A percentile compares a stretch with the other conserved stretches of the same genome.
Evolutionary conservation across 1,140 invertebrate species (phyloP).

Genomic region (Cephus cinctus): DNA sequence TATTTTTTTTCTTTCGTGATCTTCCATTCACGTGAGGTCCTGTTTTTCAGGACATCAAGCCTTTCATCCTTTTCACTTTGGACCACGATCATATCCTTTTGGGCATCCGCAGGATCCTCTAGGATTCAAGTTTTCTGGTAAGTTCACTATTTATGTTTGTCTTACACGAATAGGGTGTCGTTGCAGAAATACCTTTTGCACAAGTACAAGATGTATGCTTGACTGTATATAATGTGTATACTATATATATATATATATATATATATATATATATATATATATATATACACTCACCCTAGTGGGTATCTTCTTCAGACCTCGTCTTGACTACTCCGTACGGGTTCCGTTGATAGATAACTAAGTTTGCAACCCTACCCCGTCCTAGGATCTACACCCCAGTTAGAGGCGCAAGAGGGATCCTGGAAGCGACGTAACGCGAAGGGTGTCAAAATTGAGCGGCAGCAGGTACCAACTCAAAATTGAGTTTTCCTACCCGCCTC

Average conservation of each 20-base stretch:
- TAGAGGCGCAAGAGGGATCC: slow-evolving; percentile 27
- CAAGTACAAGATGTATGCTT: background rate
- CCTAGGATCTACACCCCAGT: background rate
- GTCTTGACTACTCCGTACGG: background rate
- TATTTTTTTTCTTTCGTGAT: no score
- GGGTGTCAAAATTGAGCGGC: slow-evolving; percentile 55
- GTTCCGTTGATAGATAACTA: slow-evolving; percentile 41
- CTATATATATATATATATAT: no score
- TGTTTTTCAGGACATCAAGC: slow-evolving; percentile 70
- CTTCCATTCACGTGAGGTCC: slow-evolving; percentile 1
- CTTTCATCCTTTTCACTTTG: slow-evolving; percentile 85
- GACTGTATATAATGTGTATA: background rate
- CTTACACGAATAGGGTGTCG: no score
- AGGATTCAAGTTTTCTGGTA: slow-evolving; percentile 83
- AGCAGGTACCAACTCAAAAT: slow-evolving; percentile 46
- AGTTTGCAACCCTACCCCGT: slow-evolving; percentile 38
- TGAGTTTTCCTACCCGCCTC: slow-evolving; percentile 47
- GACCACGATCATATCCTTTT: slow-evolving; percentile 74
- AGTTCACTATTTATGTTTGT: no score
- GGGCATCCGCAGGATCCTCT: slow-evolving; percentile 76
- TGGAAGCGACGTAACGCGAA: slow-evolving; percentile 32
- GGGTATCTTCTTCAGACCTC: background rate
- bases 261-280: no score
- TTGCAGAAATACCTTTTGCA: no score
- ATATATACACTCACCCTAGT: background rate